Percentiles rank a stretch among this genome's conserved stretches.
These are phyloP conservation scores for Calyptommatus sinebrachiatus DNA, from an alignment of 2,113 vertebrate genomes.

Conservation along the genomic window DNA sequence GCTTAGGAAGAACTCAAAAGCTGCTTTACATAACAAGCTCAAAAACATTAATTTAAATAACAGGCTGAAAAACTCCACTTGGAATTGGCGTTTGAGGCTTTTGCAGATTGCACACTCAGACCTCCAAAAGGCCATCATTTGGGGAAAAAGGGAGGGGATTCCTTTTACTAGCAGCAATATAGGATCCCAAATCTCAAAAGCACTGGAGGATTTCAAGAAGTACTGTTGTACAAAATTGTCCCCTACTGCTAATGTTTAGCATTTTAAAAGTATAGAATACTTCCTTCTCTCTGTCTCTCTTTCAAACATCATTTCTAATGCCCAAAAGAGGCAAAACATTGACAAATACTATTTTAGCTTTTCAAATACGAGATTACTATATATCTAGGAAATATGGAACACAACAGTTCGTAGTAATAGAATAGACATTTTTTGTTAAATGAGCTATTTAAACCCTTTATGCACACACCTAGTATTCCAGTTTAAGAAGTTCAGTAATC, in stretches of 20 bases:
- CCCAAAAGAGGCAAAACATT: constrained; percentile 46
- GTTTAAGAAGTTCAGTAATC: too few relatives aligned
- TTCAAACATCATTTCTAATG: constrained; percentile 39
- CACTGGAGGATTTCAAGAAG: constrained; percentile 61
- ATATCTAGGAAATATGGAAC: constrained; percentile 14
- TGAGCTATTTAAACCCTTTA: too few relatives aligned
- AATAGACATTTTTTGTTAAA: neutral
- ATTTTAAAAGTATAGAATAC: constrained; percentile 34
- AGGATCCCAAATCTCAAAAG: constrained; percentile 50
- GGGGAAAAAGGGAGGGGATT: constrained; percentile 35
- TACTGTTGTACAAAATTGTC: constrained; percentile 48
- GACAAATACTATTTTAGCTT: constrained; percentile 37
- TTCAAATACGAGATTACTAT: constrained; percentile 23
- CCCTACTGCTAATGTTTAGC: constrained; percentile 55
- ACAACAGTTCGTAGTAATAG: constrained; percentile 16
- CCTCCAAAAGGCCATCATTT: constrained; percentile 50
- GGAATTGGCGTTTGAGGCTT: constrained; percentile 40
- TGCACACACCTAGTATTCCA: too few relatives aligned
- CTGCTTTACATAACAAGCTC: constrained; percentile 57
- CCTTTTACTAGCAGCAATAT: constrained; percentile 48
- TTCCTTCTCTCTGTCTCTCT: constrained; percentile 28
- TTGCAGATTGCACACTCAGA: constrained; percentile 44
- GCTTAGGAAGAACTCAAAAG: constrained; percentile 52
- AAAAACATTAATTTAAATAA: constrained; percentile 60
- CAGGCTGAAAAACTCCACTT: constrained; percentile 51